These are phyloP conservation scores for Drosophila tani DNA, from an alignment of 1,140 invertebrate species.

Conservation along the genomic window DNA sequence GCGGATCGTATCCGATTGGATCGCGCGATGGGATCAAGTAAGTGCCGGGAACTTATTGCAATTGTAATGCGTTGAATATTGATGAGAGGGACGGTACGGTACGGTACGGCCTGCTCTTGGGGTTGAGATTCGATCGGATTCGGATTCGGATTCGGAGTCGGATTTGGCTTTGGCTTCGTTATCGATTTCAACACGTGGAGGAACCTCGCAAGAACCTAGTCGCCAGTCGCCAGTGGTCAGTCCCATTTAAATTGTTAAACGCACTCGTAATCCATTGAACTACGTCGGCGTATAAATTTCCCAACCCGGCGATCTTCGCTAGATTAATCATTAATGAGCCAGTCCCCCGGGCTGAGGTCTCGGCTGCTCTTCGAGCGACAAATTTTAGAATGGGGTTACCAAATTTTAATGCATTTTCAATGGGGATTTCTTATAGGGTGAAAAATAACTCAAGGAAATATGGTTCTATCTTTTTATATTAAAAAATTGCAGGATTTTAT, in stretches of 20 bases:
- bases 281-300: constrained; percentile 30
- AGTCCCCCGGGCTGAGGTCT: not conserved
- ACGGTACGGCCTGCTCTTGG: constrained; percentile 35
- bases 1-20: constrained; percentile 35
- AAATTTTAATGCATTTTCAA: not conserved
- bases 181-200: constrained; percentile 23
- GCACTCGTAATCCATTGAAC: constrained; percentile 36
- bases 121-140: constrained; percentile 41
- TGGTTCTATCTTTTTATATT: too few species aligned
- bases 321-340: constrained; percentile 30
- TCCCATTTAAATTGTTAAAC: constrained; percentile 50
- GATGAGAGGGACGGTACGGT: constrained; percentile 48
- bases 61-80: constrained; percentile 83
- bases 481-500: too few species aligned
- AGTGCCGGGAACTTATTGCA: constrained; percentile 77
- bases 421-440: not conserved
- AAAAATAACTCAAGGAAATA: not conserved
- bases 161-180: not conserved
- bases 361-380: too few species aligned
- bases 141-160: constrained; percentile 3
- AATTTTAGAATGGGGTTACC: not conserved
- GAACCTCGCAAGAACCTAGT: constrained; percentile 6
- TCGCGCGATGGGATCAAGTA: constrained; percentile 41
- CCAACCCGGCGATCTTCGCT: constrained; percentile 13
- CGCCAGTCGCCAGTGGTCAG: constrained; percentile 4